Evolutionary conservation across 2,797 vertebrate genomes (phyloP).

Genomic region (Phalanger gymnotis): DNA sequence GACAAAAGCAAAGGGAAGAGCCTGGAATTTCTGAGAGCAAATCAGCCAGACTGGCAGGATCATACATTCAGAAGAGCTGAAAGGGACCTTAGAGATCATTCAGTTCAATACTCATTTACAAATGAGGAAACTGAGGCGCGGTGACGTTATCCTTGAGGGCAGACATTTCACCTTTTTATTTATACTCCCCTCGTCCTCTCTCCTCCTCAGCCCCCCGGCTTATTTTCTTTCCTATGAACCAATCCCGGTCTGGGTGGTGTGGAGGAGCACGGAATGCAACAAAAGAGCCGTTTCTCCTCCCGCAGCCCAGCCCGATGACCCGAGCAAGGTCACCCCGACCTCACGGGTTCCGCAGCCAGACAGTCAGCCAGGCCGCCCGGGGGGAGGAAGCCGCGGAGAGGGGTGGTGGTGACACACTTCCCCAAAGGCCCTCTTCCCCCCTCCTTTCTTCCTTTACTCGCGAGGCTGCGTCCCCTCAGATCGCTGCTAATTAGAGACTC

Average conservation of each 20-base stretch:
- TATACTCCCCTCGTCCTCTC: constrained; percentile 31
- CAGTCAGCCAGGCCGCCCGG: constrained; percentile 74
- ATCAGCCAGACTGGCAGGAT: constrained; percentile 72
- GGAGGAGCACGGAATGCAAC: constrained; percentile 79
- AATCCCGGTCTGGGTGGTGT: constrained; percentile 79
- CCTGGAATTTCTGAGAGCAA: constrained; percentile 80
- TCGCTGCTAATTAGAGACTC: constrained; percentile 7
- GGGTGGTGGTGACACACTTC: not conserved
- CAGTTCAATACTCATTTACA: not conserved
- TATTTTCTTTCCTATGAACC: constrained; percentile 66
- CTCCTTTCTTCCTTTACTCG: not conserved
- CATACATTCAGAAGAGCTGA: not conserved
- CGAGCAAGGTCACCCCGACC: constrained; percentile 80
- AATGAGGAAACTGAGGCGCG: not conserved
- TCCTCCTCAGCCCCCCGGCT: constrained; percentile 34
- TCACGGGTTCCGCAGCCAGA: constrained; percentile 74
- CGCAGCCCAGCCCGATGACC: constrained; percentile 77
- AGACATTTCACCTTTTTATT: constrained; percentile 82
- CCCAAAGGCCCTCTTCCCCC: constrained; percentile 67
- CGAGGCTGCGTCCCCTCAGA: not conserved
- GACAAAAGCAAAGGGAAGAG: constrained; percentile 77
- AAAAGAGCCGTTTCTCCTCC: constrained; percentile 75
- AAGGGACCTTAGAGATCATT: not conserved
- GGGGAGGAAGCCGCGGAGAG: constrained; percentile 30
- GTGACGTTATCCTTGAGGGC: constrained; percentile 72